These are phyloP conservation scores for Boloria selene DNA, from an alignment of 2,888 invertebrate species.

Conservation along the genomic window DNA sequence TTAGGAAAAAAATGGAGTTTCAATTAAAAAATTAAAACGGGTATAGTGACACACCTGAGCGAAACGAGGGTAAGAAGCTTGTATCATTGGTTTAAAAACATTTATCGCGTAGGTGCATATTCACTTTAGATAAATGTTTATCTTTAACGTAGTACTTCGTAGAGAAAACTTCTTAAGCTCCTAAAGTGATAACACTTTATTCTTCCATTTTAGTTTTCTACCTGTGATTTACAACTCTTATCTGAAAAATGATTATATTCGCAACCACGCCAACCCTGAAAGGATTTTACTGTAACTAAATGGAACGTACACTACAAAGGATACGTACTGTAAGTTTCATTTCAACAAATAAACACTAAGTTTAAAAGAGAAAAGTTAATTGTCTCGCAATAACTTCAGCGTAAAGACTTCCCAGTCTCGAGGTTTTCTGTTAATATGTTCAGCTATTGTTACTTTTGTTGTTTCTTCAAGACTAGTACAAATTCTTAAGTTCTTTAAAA, in stretches of 20 bases:
- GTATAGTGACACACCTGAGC: too few relatives aligned
- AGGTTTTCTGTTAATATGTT: conserved; percentile 24
- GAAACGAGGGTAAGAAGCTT: too few relatives aligned
- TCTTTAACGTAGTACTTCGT: too few relatives aligned
- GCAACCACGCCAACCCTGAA: background rate
- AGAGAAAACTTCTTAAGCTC: too few relatives aligned
- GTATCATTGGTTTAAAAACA: too few relatives aligned
- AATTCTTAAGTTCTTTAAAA: background rate
- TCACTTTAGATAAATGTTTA: too few relatives aligned
- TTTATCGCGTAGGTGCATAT: too few relatives aligned
- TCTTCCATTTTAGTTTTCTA: too few relatives aligned
- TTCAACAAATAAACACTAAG: conserved; percentile 30
- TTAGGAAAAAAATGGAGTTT: too few relatives aligned
- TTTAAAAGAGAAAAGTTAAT: conserved; percentile 28
- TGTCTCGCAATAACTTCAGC: conserved; percentile 29
- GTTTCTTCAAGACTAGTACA: background rate
- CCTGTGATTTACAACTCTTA: too few relatives aligned
- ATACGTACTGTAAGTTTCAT: conserved; percentile 14
- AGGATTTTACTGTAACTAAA: conserved; percentile 13
- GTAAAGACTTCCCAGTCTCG: conserved; percentile 20
- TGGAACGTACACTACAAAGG: conserved; percentile 14
- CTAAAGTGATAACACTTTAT: too few relatives aligned
- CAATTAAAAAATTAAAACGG: too few relatives aligned
- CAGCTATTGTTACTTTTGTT: conserved; percentile 5
- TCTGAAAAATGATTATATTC: background rate